These are phyloP conservation scores for Cryptosula pallasiana DNA, from an alignment of 2,888 invertebrate genomes.

Conservation along the genomic window DNA sequence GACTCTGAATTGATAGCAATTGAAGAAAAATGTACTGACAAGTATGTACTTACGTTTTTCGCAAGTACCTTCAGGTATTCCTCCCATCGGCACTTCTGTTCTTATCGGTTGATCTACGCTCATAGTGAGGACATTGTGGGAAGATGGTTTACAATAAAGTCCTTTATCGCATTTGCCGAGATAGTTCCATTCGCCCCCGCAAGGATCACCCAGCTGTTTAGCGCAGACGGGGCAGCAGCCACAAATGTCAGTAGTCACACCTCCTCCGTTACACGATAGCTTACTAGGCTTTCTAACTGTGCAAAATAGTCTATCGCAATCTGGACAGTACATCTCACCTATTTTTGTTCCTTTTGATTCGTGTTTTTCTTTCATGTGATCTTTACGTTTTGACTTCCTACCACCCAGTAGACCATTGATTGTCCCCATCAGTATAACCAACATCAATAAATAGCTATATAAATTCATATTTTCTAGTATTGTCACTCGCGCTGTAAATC, in stretches of 20 bases:
- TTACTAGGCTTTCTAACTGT: slow-evolving; percentile 35
- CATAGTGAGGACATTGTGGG: slow-evolving; percentile 25
- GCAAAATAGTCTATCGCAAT: slow-evolving; percentile 50
- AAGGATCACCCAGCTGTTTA: slow-evolving; percentile 43
- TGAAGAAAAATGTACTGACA: not conserved
- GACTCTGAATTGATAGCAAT: not conserved
- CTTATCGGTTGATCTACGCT: not conserved
- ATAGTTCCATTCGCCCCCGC: slow-evolving; percentile 48
- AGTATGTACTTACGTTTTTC: slow-evolving; percentile 1
- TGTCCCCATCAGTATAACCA: not conserved
- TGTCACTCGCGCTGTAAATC: not conserved
- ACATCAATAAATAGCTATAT: not conserved
- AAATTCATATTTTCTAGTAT: no score
- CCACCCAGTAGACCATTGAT: not conserved
- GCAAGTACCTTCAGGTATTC: slow-evolving; percentile 22
- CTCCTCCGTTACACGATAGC: slow-evolving; percentile 42
- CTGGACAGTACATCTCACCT: slow-evolving; percentile 36
- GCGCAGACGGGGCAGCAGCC: slow-evolving; percentile 52
- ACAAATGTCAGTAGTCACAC: slow-evolving; percentile 46
- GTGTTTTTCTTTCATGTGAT: not conserved
- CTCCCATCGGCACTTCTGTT: slow-evolving; percentile 14
- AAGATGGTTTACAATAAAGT: slow-evolving; percentile 35
- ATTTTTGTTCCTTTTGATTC: slow-evolving; percentile 5
- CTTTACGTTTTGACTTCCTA: not conserved
- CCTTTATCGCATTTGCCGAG: slow-evolving; percentile 50